These are phyloP conservation scores for Petrocephalus zakoni DNA, from an alignment of 2,113 vertebrate genomes.

Conservation along the genomic window DNA sequence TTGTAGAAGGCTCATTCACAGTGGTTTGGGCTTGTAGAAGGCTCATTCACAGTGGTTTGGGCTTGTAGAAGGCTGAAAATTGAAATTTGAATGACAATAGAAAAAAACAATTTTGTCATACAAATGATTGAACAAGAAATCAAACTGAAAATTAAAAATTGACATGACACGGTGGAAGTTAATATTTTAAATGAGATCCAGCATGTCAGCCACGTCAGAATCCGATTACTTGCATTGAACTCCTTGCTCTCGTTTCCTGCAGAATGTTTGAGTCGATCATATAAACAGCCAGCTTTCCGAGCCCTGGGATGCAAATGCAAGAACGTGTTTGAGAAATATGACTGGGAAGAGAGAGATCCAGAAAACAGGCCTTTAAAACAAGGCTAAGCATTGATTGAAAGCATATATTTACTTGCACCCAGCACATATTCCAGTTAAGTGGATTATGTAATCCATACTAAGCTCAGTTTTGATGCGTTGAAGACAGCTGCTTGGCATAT, in stretches of 20 bases:
- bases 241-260: neutral
- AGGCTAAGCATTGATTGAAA: neutral
- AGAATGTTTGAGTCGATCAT: neutral
- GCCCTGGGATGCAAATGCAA: neutral
- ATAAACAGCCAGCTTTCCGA: neutral
- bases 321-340: neutral
- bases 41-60: too few relatives aligned
- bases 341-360: neutral
- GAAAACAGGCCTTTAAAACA: neutral
- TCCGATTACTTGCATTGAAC: neutral
- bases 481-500: conserved; percentile 16
- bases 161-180: neutral
- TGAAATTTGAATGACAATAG: neutral
- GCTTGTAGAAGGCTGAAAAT: neutral
- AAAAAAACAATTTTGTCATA: neutral
- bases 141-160: neutral
- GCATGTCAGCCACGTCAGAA: neutral
- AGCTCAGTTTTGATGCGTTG: neutral
- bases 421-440: conserved; percentile 8
- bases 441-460: conserved; percentile 1
- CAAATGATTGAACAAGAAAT: neutral
- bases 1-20: too few relatives aligned
- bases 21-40: too few relatives aligned
- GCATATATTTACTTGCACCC: neutral
- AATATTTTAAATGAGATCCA: neutral